Percentiles rank a stretch among this genome's conserved stretches.
phyloP scores from a whole-genome alignment of 1,140 invertebrate species.

The Hetaerina americana region DNA sequence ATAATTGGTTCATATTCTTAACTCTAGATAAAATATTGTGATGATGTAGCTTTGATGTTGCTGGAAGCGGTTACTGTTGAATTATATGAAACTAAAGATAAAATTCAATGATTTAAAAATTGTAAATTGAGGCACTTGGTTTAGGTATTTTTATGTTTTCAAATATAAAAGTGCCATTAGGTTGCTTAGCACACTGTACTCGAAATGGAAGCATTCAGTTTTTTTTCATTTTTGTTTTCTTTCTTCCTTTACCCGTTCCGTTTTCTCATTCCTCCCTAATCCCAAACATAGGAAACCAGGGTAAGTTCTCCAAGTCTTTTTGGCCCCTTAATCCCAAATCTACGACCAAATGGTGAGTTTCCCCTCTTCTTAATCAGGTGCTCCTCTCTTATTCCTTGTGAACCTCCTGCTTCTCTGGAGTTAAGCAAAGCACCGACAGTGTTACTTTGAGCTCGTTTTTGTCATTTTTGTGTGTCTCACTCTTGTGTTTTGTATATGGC shows the following conservation, averaged over 20 bases:
- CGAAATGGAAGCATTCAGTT: not conserved
- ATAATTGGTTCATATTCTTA: too few relatives aligned
- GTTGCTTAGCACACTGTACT: too few relatives aligned
- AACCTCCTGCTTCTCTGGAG: not conserved
- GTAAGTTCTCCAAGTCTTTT: not conserved
- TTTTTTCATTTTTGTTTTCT: not conserved
- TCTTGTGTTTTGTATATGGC: not conserved
- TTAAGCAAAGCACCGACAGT: not conserved
- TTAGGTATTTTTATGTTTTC: too few relatives aligned
- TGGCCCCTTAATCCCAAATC: not conserved
- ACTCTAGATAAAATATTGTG: too few relatives aligned
- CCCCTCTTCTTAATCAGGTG: not conserved
- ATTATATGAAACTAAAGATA: too few relatives aligned
- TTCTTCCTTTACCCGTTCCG: not conserved
- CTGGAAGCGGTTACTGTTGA: too few relatives aligned
- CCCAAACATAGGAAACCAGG: not conserved
- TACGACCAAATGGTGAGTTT: not conserved
- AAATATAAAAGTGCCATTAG: too few relatives aligned
- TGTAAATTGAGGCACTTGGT: too few relatives aligned
- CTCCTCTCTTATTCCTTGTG: not conserved
- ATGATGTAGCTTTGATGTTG: too few relatives aligned
- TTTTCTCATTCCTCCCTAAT: not conserved
- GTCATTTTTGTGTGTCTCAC: not conserved
- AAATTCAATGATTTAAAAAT: too few relatives aligned
- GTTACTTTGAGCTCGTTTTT: not conserved